A percentile compares a stretch with the other conserved stretches of the same genome.
Evolutionary conservation across 2,888 invertebrate genomes (phyloP).

Genomic region (Pocota personata): DNA sequence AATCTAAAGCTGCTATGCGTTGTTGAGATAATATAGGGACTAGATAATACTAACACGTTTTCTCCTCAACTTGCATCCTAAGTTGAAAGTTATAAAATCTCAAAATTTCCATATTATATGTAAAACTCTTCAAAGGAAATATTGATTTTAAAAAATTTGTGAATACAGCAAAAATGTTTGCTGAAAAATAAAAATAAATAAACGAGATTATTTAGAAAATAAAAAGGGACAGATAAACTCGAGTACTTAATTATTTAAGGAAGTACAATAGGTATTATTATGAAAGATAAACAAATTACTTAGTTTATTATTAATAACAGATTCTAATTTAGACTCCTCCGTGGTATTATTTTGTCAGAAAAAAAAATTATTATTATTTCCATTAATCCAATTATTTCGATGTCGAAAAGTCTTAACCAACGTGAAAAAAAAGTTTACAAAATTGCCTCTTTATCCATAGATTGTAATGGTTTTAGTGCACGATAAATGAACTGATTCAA

Average conservation of each 20-base stretch:
- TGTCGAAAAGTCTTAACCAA: conserved; percentile 31
- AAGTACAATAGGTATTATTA: background rate
- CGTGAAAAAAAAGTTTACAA: conserved; percentile 78
- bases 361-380: conserved; percentile 40
- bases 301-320: background rate
- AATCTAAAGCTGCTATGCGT: too few species aligned
- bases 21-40: too few species aligned
- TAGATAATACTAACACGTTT: too few species aligned
- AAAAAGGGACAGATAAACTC: too few species aligned
- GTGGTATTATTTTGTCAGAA: conserved; percentile 11
- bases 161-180: too few species aligned
- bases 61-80: too few species aligned
- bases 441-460: conserved; percentile 82
- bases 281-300: conserved; percentile 59
- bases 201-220: too few species aligned
- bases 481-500: conserved; percentile 43
- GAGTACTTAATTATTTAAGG: background rate
- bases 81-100: too few species aligned
- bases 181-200: background rate
- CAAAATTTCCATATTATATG: too few species aligned
- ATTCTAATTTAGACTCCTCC: conserved; percentile 49
- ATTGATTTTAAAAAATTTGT: too few species aligned
- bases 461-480: conserved; percentile 77
- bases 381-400: conserved; percentile 28
- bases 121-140: too few species aligned